These are phyloP conservation scores for Mythimna impura DNA, from an alignment of 2,888 invertebrate species.

Conservation along the genomic window DNA sequence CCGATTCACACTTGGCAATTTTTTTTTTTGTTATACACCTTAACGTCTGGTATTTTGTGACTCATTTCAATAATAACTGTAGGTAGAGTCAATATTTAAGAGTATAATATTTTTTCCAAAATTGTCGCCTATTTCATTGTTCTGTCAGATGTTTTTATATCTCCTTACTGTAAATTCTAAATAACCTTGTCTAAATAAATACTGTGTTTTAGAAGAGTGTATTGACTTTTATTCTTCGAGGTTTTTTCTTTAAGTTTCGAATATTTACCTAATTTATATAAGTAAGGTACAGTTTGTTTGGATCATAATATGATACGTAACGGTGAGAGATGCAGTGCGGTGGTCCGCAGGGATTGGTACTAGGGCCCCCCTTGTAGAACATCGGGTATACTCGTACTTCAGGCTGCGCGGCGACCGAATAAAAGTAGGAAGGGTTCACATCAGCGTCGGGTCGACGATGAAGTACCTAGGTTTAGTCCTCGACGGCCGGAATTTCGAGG, in stretches of 20 bases:
- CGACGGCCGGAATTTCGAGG: no score
- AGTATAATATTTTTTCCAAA: not conserved
- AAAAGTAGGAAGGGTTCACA: no score
- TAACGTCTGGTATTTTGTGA: not conserved
- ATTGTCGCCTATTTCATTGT: slow-evolving; percentile 12
- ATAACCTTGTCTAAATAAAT: slow-evolving; percentile 10
- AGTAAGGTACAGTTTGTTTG: no score
- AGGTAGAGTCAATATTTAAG: slow-evolving; percentile 20
- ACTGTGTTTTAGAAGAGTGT: not conserved
- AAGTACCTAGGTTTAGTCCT: no score
- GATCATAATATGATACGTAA: no score
- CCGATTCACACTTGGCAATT: no score
- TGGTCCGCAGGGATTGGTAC: no score
- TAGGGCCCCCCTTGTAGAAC: no score
- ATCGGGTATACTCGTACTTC: no score
- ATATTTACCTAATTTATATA: not conserved
- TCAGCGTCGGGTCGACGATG: no score
- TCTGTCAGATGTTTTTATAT: slow-evolving; percentile 16
- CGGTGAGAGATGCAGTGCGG: no score
- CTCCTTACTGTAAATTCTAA: slow-evolving; percentile 12
- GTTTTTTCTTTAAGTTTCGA: not conserved
- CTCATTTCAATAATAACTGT: not conserved
- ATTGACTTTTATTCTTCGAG: slow-evolving; percentile 4
- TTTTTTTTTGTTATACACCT: not conserved
- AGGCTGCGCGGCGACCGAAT: no score